phyloP scores from a whole-genome alignment of 2,888 invertebrate genomes.

The Caenorhabditis japonica region DNA sequence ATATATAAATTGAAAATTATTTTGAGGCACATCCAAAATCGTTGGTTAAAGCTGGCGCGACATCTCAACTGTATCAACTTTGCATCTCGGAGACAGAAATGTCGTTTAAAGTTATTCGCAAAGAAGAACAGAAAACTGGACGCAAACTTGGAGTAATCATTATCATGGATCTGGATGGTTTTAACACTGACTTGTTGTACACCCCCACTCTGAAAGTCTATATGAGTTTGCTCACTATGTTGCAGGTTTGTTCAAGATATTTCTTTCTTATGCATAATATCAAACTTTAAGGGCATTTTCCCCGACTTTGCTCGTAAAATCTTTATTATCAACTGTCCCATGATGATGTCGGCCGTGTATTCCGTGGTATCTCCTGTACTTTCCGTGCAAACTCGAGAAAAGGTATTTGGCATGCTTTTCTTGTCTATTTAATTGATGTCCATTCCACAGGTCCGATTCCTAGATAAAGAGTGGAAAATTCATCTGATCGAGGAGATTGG shows the following conservation, averaged over 20 bases:
- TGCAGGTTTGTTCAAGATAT: conserved; percentile 69
- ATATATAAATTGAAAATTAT: neutral
- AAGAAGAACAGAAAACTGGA: conserved; percentile 40
- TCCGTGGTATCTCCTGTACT: conserved; percentile 63
- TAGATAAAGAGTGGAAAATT: conserved; percentile 62
- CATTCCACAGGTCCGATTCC: conserved; percentile 49
- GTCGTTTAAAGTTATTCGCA: conserved; percentile 63
- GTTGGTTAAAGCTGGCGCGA: conserved; percentile 66
- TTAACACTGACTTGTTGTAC: conserved; percentile 69
- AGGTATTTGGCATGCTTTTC: conserved; percentile 26
- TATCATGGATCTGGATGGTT: conserved; percentile 73
- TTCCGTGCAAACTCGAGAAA: conserved; percentile 62
- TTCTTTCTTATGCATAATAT: no score
- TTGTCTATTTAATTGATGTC: conserved; percentile 15
- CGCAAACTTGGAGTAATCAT: conserved; percentile 69
- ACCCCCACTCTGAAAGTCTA: conserved; percentile 69
- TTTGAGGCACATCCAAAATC: conserved; percentile 63
- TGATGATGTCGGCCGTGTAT: conserved; percentile 63
- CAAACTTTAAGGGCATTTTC: conserved; percentile 57
- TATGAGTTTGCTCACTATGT: conserved; percentile 63
- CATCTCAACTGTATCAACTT: conserved; percentile 66
- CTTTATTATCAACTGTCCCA: conserved; percentile 60
- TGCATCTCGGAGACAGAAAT: conserved; percentile 67
- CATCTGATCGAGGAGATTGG: conserved; percentile 58
- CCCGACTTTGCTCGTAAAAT: conserved; percentile 64